These are phyloP conservation scores for Tapirus indicus DNA, from an alignment of 2,797 vertebrate genomes.

Conservation along the genomic window DNA sequence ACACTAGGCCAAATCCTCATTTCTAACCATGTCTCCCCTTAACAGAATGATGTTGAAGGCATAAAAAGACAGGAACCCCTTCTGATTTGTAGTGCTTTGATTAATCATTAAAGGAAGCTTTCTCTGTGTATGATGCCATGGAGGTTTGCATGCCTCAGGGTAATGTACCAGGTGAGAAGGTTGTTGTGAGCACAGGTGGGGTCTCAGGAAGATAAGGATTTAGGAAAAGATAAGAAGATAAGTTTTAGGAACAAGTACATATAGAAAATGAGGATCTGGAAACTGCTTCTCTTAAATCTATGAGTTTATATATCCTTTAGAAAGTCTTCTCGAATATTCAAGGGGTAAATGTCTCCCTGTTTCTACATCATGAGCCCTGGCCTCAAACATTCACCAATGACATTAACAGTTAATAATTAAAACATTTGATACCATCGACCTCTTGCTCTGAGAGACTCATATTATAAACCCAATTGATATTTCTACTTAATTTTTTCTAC, in stretches of 20 bases:
- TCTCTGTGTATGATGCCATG: background rate
- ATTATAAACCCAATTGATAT: background rate
- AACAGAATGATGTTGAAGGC: background rate
- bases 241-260: background rate
- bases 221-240: background rate
- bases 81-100: slow-evolving; percentile 18
- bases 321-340: background rate
- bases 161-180: background rate
- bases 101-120: slow-evolving; percentile 50
- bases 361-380: background rate
- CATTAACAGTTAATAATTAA: slow-evolving; percentile 44
- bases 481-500: background rate
- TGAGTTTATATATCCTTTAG: background rate
- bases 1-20: background rate
- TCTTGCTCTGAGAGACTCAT: background rate
- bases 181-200: background rate
- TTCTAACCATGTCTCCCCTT: background rate
- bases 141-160: background rate
- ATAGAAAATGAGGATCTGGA: background rate
- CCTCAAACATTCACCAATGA: background rate
- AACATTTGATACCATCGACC: background rate
- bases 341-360: background rate
- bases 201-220: background rate
- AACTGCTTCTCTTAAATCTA: background rate
- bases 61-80: background rate